These are phyloP conservation scores for Phoxinus phoxinus DNA, from an alignment of 2,113 vertebrate species.

Conservation along the genomic window DNA sequence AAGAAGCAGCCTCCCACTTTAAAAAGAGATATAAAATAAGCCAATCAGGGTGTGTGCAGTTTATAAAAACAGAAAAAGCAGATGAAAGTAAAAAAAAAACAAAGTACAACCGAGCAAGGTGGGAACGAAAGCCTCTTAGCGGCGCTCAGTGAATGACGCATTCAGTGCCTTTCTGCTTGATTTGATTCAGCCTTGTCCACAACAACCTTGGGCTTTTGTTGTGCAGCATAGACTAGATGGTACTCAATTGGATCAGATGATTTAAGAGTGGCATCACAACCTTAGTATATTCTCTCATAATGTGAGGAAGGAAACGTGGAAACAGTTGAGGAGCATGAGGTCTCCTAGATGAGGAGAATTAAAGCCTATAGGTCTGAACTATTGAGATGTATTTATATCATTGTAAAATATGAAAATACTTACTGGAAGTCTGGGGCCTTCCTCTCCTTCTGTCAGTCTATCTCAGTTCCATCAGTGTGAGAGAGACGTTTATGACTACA, in stretches of 20 bases:
- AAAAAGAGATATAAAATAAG: conserved; percentile 34
- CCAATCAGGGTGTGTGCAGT: neutral
- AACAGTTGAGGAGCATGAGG: neutral
- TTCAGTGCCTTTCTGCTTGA: conserved; percentile 24
- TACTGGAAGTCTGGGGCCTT: neutral
- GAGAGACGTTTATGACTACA: conserved; percentile 13
- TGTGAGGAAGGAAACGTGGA: neutral
- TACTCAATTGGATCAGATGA: conserved; percentile 15
- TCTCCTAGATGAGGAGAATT: neutral
- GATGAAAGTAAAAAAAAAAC: conserved; percentile 32
- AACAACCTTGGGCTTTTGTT: conserved; percentile 18
- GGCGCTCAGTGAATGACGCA: conserved; percentile 8
- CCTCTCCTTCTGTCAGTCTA: conserved; percentile 15
- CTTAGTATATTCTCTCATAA: conserved; percentile 7
- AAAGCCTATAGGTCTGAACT: neutral
- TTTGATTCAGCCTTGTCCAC: neutral
- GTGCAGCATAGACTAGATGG: neutral
- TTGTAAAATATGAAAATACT: neutral
- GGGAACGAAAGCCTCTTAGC: conserved; percentile 15
- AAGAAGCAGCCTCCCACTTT: conserved; percentile 8
- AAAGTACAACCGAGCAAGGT: neutral
- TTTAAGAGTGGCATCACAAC: conserved; percentile 10
- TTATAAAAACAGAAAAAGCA: conserved; percentile 1
- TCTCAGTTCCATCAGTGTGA: conserved; percentile 6
- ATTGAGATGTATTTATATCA: conserved; percentile 4